Base-by-base conservation (phyloP, 1,140 invertebrate species). In the Diploscapter pachys region DNA sequence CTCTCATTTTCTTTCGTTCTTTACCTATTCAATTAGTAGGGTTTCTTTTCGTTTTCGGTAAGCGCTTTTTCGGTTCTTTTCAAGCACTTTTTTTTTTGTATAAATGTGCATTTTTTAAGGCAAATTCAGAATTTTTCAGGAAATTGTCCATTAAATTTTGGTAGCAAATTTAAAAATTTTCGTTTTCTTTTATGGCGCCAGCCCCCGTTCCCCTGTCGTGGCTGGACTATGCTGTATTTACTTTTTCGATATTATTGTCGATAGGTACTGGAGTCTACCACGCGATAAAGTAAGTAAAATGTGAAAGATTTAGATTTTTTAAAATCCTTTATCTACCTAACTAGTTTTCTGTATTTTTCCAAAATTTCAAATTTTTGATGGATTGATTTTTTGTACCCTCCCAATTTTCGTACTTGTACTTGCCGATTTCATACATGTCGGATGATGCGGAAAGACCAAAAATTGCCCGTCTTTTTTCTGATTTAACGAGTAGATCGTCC, bases 161-260 rank as follows among this genome's bases (percentile, higher is more conserved):
- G 31, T 31, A 31, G 1, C 1, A 31, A 31, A 31, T 31, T 31
- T 31, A 31, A 31, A 31, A n/a, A n/a, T n/a, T 31, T 31, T 31
- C 31, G 31, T 31, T 31, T 31, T 31, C 31, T 31, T 31, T 31
- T 31, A 31, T 31, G 31, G 31, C 31, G 1, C 31, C 31, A 31
- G 31, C 31, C 31, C 31, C 31, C 13, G 54, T 69, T 9, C 62
- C 71, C 50, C 65, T 74, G 52, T 63, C 63, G 55, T 75, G 73
- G 73, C 54, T 77, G 13, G 77, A 78, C 61, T 78, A 78, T 71
- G 77, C 77, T 4, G 66, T 78, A 55, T 76, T 78, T 48, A 64
- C 49, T n/a, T 64, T 75, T 4, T 70, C 64, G 56, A 56, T 78
- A 31, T 63, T 61, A 5, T 68, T 78, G n/a, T 78, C 77, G 11